Conservation (phyloP, 2,888 invertebrate genomes). For the Dynastes tityus region DNA sequence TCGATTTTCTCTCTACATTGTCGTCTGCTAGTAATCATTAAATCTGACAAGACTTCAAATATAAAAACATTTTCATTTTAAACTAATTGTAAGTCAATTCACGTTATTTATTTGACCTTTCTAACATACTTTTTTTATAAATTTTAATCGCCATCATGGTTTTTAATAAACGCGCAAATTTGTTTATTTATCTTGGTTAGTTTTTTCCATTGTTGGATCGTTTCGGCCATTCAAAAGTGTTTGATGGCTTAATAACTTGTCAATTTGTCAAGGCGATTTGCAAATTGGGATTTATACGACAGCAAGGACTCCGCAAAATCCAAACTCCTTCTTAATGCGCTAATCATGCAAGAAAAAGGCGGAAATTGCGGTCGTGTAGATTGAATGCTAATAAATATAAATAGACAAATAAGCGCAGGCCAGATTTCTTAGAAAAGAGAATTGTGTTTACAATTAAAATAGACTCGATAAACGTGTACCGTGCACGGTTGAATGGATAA, state of each 20-base stretch:
- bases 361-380: conserved; percentile 6
- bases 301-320: neutral
- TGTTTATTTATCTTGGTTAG: neutral
- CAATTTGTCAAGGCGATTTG: neutral
- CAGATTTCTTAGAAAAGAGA: conserved; percentile 8
- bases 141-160: too few species aligned
- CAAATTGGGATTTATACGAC: neutral
- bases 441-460: conserved; percentile 5
- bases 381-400: neutral
- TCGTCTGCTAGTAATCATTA: too few species aligned
- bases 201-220: neutral
- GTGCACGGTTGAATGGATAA: neutral
- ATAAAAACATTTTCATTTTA: too few species aligned
- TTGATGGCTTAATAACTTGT: neutral
- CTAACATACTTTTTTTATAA: too few species aligned
- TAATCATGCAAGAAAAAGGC: neutral
- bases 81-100: too few species aligned
- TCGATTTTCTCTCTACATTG: too few species aligned
- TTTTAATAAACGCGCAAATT: too few species aligned
- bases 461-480: neutral
- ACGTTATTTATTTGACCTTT: too few species aligned
- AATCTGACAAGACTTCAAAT: too few species aligned
- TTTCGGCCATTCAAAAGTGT: neutral
- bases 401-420: neutral
- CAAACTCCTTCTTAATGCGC: neutral